Conservation (phyloP, 1,140 invertebrate species). For the Notospermus geniculatus region DNA sequence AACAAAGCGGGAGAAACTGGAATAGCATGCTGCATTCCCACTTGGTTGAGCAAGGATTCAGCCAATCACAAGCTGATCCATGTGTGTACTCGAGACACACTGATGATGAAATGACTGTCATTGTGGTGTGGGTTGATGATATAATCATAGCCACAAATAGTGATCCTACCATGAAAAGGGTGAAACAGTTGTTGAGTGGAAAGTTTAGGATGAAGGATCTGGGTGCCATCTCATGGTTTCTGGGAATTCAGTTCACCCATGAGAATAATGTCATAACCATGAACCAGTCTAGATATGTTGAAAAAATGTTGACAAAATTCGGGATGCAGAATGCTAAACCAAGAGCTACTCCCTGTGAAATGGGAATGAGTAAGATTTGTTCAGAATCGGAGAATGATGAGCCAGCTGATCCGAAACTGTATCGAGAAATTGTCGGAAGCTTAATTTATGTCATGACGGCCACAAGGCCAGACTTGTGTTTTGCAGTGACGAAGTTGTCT, state of each 20-base stretch:
- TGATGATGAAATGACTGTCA: constrained; percentile 16
- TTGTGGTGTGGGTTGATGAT: constrained; percentile 30
- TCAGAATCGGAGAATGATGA: constrained; percentile 11
- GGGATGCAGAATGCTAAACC: too few species aligned
- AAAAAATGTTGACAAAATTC: too few species aligned
- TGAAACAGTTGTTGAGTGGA: constrained; percentile 10
- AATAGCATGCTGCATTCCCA: constrained; percentile 33
- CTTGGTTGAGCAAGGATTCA: constrained; percentile 52
- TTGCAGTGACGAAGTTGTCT: constrained; percentile 16
- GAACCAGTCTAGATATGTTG: too few species aligned
- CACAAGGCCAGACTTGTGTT: constrained; percentile 19
- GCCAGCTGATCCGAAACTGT: constrained; percentile 12
- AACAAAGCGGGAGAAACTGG: constrained; percentile 28
- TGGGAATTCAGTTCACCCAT: too few species aligned
- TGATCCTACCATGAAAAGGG: neutral
- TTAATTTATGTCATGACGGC: constrained; percentile 14
- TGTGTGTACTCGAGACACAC: constrained; percentile 23
- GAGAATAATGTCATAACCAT: too few species aligned
- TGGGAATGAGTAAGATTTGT: too few species aligned
- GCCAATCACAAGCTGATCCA: constrained; percentile 18
- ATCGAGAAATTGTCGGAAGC: constrained; percentile 16
- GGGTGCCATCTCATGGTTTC: too few species aligned
- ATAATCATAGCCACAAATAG: constrained; percentile 16
- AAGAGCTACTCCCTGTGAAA: too few species aligned
- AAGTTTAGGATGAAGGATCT: constrained; percentile 11